A percentile compares a stretch with the other conserved stretches of the same genome.
phyloP scores from a whole-genome alignment of 2,113 vertebrate genomes.

The Chionis minor region DNA sequence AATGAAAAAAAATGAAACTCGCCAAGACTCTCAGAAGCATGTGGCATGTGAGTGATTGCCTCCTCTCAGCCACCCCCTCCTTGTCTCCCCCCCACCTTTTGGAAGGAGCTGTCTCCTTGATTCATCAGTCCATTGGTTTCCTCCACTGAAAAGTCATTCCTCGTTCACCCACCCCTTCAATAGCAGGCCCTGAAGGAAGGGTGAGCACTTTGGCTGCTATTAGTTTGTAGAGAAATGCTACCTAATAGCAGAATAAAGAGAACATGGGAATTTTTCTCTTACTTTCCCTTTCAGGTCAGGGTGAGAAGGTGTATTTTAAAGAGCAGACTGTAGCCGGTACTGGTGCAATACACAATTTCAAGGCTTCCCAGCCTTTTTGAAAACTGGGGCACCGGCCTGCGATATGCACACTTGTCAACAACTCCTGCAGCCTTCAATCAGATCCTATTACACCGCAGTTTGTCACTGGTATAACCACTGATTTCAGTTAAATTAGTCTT shows the following conservation, averaged over 20 bases:
- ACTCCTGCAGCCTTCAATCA: neutral
- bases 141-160: neutral
- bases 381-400: neutral
- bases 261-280: neutral
- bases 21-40: neutral
- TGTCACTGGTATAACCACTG: neutral
- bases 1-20: neutral
- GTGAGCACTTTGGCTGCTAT: neutral
- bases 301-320: neutral
- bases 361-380: neutral
- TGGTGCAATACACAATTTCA: neutral
- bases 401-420: neutral
- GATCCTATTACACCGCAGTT: neutral
- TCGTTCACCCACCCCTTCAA: neutral
- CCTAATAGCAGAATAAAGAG: neutral
- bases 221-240: neutral
- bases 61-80: neutral
- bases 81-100: neutral
- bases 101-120: neutral
- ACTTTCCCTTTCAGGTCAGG: neutral
- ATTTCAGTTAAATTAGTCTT: slow-evolving; percentile 14
- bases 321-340: neutral
- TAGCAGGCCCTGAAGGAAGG: neutral
- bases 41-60: neutral
- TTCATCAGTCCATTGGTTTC: neutral